Evolutionary conservation across 2,888 invertebrate species (phyloP), one percentile per base, ranked within the genome.

Genomic region (Lamproptera curius): DNA sequence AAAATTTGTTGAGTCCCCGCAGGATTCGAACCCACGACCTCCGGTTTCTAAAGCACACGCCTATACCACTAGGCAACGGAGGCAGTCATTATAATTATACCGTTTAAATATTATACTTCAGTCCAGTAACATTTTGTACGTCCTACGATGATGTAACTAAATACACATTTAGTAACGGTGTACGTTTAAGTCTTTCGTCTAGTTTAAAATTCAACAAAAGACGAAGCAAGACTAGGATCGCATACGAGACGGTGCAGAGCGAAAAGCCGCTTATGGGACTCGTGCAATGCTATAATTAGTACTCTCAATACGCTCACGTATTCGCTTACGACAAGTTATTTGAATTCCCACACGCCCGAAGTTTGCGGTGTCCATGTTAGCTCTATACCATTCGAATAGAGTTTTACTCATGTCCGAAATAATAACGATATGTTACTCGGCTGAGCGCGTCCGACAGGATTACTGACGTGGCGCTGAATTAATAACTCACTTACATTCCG

Each of bases 331-430:
- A 39, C 26, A 36, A 59, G 58, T 61, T 61, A 72, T 75, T 73
- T 68, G 66, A 76, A 77, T 73, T 70, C 73, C 71, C 72, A 69
- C 53, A 54, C 56, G 68, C 67, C 55, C 60, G 23, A 76, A 76
- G 68, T 80, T 78, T 67, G 70, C 59, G 63, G 67, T 56, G 60
- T 67, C 72, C 63, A 68, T 71, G 73, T 71, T 63, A 72, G 14
- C 20, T 5, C 10, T 15, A 33, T 1, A 2, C 6, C 70, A 63
- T 60, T 57, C 59, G 34, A 67, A 68, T 71, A 72, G 67, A 76
- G 73, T 80, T 78, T 78, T 81, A 78, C 75, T 76, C 76, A 78
- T 79, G 73, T 74, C 70, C 69, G 65, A 77, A 80, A 79, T 77
- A 68, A 77, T 79, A 79, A 79, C 72, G 76, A 77, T 73, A 70